Evolutionary conservation across 2,888 invertebrate species (phyloP), one percentile per base, ranked within the genome.

Genomic region (Stramonita haemastoma): DNA sequence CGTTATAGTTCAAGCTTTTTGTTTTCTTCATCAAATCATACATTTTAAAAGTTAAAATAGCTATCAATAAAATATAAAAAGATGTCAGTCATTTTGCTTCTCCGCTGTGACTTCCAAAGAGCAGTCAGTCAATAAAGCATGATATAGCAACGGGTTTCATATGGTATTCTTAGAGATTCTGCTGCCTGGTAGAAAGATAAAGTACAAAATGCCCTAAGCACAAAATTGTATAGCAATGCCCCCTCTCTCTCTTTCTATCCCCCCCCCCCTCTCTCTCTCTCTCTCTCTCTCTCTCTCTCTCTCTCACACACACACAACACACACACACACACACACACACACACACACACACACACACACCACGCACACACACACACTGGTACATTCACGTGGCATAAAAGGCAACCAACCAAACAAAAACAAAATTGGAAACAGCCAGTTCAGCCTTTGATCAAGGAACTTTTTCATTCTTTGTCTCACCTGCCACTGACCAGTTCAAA

Each of bases 321-420:
- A 70, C 70, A 70, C 70, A 70, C n/a, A n/a, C 73, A 73, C 29
- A 73, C n/a, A n/a, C 73, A 73, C 73, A n/a, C 73, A 73, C 29
- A 60, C 60, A 60, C 13, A 60, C 15, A 70, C n/a, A 1, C 70
- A 70, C 70, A 70, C 70, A 70, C n/a, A n/a, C 73, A 73, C 29
- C n/a, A 73, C n/a, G n/a, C 73, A 73, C 73, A n/a, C 73, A 73
- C 29, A 60, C 60, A 60, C 13, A 60, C 15, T n/a, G n/a, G n/a
- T 8, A 46, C 46, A 46, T 8, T 46, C 46, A 46, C 46, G 46
- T 46, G 8, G 4, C 46, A 46, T 46, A 8, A 46, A 46, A 46
- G 46, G 46, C 46, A 46, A 5, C 46, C 2, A 46, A n/a, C n/a
- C n/a, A n/a, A n/a, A n/a, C n/a, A 46, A 46, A 46, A 46, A 5